Percentiles rank a stretch among this genome's conserved stretches.
phyloP scores from a whole-genome alignment of 1,140 invertebrate genomes.

The Camponotus vicinus region DNA sequence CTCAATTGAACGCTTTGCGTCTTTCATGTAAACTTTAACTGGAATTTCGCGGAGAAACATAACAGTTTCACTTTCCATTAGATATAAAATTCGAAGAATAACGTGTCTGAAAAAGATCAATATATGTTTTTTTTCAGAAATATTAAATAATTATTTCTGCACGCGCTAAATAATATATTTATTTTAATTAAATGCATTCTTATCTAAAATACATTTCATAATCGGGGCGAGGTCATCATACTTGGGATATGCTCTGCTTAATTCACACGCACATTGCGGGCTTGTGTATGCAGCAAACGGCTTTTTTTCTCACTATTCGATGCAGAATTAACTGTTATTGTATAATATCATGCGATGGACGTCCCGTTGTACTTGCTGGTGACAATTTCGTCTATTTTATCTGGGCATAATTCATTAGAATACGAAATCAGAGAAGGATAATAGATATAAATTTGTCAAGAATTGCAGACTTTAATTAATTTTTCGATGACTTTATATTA shows the following conservation, averaged over 20 bases:
- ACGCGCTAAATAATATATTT: constrained; percentile 17
- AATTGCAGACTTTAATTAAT: neutral
- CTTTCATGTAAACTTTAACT: constrained; percentile 6
- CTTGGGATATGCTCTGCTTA: constrained; percentile 15
- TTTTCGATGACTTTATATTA: neutral
- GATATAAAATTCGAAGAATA: neutral
- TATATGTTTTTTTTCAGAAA: neutral
- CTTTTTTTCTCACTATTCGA: constrained; percentile 30
- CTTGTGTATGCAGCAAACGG: constrained; percentile 33
- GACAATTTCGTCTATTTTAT: neutral
- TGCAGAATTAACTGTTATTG: constrained; percentile 21
- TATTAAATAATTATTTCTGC: constrained; percentile 11
- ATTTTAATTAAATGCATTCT: constrained; percentile 13
- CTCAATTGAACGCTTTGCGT: constrained; percentile 15
- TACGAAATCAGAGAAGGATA: too few species aligned
- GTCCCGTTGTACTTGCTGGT: constrained; percentile 35
- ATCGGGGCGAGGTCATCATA: neutral
- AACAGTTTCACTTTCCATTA: neutral
- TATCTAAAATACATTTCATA: neutral
- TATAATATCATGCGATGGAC: constrained; percentile 26
- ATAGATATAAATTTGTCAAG: neutral
- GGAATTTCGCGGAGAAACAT: constrained; percentile 4
- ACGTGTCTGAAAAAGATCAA: neutral
- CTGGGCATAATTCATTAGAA: too few species aligned
- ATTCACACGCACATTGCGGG: constrained; percentile 44